Evolutionary conservation across 2,797 vertebrate species (phyloP), one percentile per base, ranked within the genome.

Genomic region (Dryobates pubescens): DNA sequence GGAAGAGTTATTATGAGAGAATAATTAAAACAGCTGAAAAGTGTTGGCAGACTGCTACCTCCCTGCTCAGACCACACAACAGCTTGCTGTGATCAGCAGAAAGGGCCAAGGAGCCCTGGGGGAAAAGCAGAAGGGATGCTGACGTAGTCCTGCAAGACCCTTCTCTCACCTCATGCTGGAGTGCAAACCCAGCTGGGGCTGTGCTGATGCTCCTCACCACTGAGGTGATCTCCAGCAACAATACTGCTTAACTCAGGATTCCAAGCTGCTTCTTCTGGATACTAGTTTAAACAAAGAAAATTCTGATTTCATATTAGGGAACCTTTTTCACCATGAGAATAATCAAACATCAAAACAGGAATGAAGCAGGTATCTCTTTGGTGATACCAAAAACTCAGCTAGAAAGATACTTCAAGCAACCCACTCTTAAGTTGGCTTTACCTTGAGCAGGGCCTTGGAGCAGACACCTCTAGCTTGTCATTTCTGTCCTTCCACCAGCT

Each of bases 11-110:
- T 97, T 96, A 96, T 19, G 85, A 94, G 94, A 92, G 93, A 96
- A 95, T 95, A 96, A 97, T 96, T 95, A 97, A 97, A 85, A 57
- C 94, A 91, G 73, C 88, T 96, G 96, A 96, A 96, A 80, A 86
- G 92, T 65, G 82, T 78, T 96, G 96, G 96, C 96, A 96, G 94
- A 68, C 96, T 95, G 36, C 83, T 94, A 17, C 74, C 84, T 81
- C 72, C 72, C 94, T 62, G 59, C 24, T 26, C 73, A 69, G 94
- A 91, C 94, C 94, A 95, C 92, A 94, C 93, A 95, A 92, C 83
- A 96, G 95, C 90, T 93, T 96, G 82, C 96, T 95, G 73, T 4
- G 49, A 93, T 96, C 96, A 97, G 95, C 90, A 95, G 92, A 93
- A 96, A 94, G 72, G 88, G 61, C 27, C 1, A 10, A 69, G 88